Evolutionary conservation across 53 echinoderm and acorn worm species (phyloP).

Genomic region (Hippasteria phrygiana): DNA sequence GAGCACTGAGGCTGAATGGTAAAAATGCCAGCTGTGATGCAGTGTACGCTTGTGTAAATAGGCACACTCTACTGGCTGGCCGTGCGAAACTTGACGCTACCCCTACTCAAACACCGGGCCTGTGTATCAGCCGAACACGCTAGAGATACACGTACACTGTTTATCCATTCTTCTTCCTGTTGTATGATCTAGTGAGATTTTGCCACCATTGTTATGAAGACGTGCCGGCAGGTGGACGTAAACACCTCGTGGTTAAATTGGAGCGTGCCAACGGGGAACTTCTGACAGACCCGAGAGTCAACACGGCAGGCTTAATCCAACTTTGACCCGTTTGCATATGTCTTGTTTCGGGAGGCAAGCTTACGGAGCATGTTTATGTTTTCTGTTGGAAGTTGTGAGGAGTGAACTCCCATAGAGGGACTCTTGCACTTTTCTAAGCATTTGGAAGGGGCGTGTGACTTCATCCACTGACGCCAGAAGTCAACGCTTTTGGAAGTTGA

Average conservation of each 20-base stretch:
- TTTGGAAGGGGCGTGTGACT: neutral
- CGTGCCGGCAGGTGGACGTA: no score
- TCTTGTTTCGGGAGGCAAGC: neutral
- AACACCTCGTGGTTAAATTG: neutral
- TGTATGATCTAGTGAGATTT: no score
- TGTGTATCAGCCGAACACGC: no score
- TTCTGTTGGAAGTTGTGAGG: neutral
- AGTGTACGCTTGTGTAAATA: no score
- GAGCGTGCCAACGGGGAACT: neutral
- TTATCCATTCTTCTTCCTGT: no score
- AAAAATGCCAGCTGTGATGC: no score
- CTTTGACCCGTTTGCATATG: neutral
- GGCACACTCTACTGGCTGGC: no score
- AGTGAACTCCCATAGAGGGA: neutral
- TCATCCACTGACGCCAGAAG: neutral
- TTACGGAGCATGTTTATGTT: neutral
- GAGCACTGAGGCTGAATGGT: no score
- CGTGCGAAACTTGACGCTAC: no score
- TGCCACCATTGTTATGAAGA: no score
- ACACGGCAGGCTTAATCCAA: neutral
- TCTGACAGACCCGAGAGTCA: neutral
- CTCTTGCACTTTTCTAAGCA: neutral
- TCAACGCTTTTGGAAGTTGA: neutral
- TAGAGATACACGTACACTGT: no score
- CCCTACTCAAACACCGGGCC: no score